These are phyloP conservation scores for Riparia riparia DNA, from an alignment of 2,113 vertebrate genomes.

Conservation along the genomic window DNA sequence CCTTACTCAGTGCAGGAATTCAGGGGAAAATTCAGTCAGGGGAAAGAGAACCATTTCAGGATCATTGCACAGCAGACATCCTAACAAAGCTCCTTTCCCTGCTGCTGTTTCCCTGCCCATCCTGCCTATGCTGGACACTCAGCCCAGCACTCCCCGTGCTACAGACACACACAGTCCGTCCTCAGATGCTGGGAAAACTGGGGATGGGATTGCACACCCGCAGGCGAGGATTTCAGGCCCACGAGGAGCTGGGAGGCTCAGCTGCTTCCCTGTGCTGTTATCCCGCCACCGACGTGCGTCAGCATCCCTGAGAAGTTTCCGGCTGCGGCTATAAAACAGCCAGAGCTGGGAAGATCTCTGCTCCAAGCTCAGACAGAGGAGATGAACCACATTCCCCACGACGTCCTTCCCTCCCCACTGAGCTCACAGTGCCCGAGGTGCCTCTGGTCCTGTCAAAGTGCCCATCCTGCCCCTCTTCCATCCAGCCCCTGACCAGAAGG, in stretches of 20 bases:
- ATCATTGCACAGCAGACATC: not conserved
- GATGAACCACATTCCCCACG: not conserved
- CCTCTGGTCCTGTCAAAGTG: not conserved
- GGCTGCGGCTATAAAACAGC: not conserved
- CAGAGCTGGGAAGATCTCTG: not conserved
- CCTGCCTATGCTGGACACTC: accelerated
- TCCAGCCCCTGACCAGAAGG: not conserved
- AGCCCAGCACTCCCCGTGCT: not conserved
- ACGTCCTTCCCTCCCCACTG: not conserved
- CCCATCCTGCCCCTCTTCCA: not conserved
- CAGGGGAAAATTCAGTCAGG: not conserved
- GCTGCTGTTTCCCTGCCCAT: not conserved
- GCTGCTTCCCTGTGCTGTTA: not conserved
- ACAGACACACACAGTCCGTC: not conserved
- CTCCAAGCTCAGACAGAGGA: not conserved
- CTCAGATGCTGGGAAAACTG: not conserved
- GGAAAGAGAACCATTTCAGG: not conserved
- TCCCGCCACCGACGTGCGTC: accelerated
- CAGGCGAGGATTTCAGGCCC: not conserved
- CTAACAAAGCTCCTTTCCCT: not conserved
- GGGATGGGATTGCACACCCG: not conserved
- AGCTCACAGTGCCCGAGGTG: not conserved
- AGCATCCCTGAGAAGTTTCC: not conserved
- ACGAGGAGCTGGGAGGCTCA: not conserved
- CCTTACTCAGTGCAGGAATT: not conserved